phyloP scores from a whole-genome alignment of 2,113 vertebrate genomes.

The Cyanistes caeruleus region DNA sequence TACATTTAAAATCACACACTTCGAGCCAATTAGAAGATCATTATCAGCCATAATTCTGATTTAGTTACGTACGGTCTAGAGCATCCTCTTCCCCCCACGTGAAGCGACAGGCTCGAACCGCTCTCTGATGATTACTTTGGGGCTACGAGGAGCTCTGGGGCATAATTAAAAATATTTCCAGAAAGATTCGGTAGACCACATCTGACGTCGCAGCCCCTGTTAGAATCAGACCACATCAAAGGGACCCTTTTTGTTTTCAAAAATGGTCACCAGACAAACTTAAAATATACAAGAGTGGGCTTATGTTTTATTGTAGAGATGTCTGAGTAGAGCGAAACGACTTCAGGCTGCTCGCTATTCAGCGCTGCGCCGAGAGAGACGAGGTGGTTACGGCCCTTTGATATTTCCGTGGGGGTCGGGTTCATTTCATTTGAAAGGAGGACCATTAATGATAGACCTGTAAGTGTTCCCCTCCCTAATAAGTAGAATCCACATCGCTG shows the following conservation, averaged over 20 bases:
- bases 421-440: constrained; percentile 34
- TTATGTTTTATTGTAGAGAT: constrained; percentile 73
- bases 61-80: not conserved
- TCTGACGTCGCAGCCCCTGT: constrained; percentile 82
- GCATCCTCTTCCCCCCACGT: not conserved
- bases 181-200: constrained; percentile 85
- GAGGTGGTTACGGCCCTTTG: constrained; percentile 28
- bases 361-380: not conserved
- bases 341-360: not conserved
- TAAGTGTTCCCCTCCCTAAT: constrained; percentile 10
- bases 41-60: not conserved
- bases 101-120: constrained; percentile 63
- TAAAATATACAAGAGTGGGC: constrained; percentile 69
- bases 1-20: not conserved
- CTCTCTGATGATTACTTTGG: constrained; percentile 76
- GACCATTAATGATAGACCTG: constrained; percentile 24
- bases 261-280: constrained; percentile 82
- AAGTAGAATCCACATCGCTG: not conserved
- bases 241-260: constrained; percentile 20
- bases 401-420: constrained; percentile 43
- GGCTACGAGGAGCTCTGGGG: constrained; percentile 76
- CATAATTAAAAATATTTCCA: constrained; percentile 89
- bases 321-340: constrained; percentile 56
- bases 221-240: constrained; percentile 87
- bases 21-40: not conserved